Base-by-base conservation (phyloP, 2,888 invertebrate species). In the Tromatobia lineatoria region DNA sequence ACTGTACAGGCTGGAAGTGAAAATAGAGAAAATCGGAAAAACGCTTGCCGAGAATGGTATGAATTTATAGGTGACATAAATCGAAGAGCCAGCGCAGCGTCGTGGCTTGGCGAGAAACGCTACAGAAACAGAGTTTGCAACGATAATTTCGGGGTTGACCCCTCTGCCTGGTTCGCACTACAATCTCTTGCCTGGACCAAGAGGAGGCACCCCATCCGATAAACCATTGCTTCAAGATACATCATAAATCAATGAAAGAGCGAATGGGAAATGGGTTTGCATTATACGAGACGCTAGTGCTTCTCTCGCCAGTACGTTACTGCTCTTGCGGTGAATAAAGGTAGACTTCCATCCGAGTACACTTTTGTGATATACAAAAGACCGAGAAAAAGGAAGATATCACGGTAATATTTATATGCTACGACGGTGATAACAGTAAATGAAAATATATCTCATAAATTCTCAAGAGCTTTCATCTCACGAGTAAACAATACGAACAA, bases 21-120 rank as follows among this genome's bases (percentile, higher is more conserved):
- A 73, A 73, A 87, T 85, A 83, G 86, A 84, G 85, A 87, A 88
- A 89, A 90, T 90, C 88, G 90, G 89, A 89, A 90, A 92, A 91
- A 88, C 86, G 87, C 88, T 88, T 87, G 88, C 71, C 70, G 88
- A 89, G 89, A 91, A 90, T 91, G 90, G 90, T 90, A 91, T 91
- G 92, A 92, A 93, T 93, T 93, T 93, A 93, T 92, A 91, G 88
- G 86, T 85, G 85, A 88, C 92, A 93, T 93, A 93, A 93, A 93
- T 93, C 90, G 89, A 90, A 83, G 80, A 89, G 89, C 88, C 88
- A 61, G 20, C 45, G 20, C 59, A 74, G 59, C 18, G 13, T 88
- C 87, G 88, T 80, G 76, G 70, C 69, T 57, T 67, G 18, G n/a
- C 47, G 20, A 69, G 74, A 29, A 74, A 74, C 64, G 80, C 47